These are phyloP conservation scores for Helicolenus hilgendorfi DNA, from an alignment of 2,797 vertebrate genomes.

Conservation along the genomic window DNA sequence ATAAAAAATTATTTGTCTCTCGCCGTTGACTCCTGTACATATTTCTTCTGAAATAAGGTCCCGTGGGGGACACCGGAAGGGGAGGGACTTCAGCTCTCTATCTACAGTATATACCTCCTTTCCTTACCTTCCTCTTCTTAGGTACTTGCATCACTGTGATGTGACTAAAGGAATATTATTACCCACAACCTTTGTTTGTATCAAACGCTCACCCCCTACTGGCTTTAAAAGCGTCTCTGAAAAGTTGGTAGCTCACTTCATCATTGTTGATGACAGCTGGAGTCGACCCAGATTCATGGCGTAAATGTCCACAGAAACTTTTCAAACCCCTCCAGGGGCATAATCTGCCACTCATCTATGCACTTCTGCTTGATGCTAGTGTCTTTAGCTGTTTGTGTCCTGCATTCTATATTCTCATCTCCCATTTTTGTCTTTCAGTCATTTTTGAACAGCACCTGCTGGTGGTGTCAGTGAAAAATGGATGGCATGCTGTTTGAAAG, in stretches of 20 bases:
- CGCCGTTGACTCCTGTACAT: too few relatives aligned
- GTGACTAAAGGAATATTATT: not conserved
- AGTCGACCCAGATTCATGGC: not conserved
- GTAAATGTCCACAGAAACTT: not conserved
- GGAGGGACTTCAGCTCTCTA: too few relatives aligned
- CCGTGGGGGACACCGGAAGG: too few relatives aligned
- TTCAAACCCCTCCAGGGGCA: not conserved
- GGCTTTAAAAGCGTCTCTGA: not conserved
- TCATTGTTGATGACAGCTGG: not conserved
- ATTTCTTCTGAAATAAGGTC: too few relatives aligned
- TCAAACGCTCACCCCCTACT: not conserved
- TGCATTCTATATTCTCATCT: not conserved
- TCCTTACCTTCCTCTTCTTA: not conserved
- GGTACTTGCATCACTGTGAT: not conserved
- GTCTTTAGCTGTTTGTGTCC: not conserved
- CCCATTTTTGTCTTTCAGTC: not conserved
- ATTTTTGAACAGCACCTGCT: constrained; percentile 19
- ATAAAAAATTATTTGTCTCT: too few relatives aligned
- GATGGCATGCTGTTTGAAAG: constrained; percentile 14
- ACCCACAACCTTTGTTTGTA: not conserved
- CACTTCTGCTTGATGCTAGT: not conserved
- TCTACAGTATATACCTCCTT: not conserved
- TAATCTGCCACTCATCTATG: not conserved
- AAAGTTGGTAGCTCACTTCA: not conserved
- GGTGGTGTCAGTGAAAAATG: not conserved